Conservation (phyloP, 2,888 invertebrate species). For the Acholoe squamosa region DNA sequence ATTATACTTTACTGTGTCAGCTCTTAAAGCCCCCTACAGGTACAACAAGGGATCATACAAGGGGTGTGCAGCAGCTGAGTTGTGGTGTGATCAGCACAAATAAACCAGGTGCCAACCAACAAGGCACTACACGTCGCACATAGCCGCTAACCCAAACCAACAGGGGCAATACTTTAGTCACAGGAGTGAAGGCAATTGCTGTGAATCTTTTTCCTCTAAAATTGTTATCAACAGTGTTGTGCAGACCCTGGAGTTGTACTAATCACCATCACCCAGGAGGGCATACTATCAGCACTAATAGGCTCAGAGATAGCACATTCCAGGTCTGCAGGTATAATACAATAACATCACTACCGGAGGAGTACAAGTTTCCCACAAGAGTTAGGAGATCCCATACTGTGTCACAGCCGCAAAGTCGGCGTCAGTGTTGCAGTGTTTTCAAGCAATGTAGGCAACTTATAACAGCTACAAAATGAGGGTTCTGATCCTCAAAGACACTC, state of each 20-base stretch:
- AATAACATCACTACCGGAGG: background rate
- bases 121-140: no score
- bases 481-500: constrained; percentile 7
- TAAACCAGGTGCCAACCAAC: background rate
- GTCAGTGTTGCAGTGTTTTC: background rate
- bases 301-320: background rate
- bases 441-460: constrained; percentile 33
- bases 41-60: no score
- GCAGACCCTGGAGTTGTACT: constrained; percentile 2
- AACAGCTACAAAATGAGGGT: constrained; percentile 13
- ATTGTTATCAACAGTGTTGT: background rate
- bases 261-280: constrained; percentile 20
- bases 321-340: background rate
- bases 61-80: no score
- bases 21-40: constrained; percentile 13
- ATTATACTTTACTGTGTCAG: background rate
- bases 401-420: background rate
- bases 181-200: no score
- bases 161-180: no score
- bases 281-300: background rate
- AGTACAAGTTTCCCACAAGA: background rate
- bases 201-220: no score
- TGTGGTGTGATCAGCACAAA: background rate
- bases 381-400: background rate
- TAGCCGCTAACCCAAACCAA: no score